Percentiles rank a stretch among this genome's conserved stretches.
phyloP scores from a whole-genome alignment of 2,888 invertebrate genomes.

The Hemithea aestivaria region DNA sequence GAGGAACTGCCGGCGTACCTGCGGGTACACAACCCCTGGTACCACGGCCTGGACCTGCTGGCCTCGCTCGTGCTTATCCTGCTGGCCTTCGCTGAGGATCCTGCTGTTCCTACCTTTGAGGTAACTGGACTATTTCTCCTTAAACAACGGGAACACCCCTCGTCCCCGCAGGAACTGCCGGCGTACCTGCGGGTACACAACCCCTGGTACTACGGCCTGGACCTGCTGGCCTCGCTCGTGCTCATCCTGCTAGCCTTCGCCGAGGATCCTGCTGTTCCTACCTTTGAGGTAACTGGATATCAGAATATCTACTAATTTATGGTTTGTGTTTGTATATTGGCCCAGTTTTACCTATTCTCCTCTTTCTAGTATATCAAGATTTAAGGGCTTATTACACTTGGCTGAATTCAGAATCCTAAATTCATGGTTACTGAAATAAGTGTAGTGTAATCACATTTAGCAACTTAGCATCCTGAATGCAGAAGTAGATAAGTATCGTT shows the following conservation, averaged over 20 bases:
- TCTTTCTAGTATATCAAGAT: no score
- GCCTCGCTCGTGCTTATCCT: constrained; percentile 86
- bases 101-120: constrained; percentile 86
- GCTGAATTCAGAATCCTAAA: no score
- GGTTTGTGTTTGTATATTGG: no score
- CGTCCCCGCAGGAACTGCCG: constrained; percentile 88
- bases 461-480: no score
- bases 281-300: constrained; percentile 84
- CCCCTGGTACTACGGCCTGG: constrained; percentile 90
- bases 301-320: no score
- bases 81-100: constrained; percentile 89
- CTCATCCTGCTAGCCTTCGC: constrained; percentile 87
- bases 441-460: no score
- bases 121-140: no score
- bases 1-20: constrained; percentile 92
- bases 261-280: constrained; percentile 88
- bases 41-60: constrained; percentile 88
- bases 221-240: constrained; percentile 86
- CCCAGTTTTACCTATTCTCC: no score
- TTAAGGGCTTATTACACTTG: no score
- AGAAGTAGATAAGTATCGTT: no score
- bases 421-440: no score
- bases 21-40: constrained; percentile 92
- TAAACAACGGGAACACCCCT: no score
- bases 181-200: constrained; percentile 93